A percentile compares a stretch with the other conserved stretches of the same genome.
These are phyloP conservation scores for Tetropium fuscum DNA, from an alignment of 2,888 invertebrate genomes.

Conservation along the genomic window DNA sequence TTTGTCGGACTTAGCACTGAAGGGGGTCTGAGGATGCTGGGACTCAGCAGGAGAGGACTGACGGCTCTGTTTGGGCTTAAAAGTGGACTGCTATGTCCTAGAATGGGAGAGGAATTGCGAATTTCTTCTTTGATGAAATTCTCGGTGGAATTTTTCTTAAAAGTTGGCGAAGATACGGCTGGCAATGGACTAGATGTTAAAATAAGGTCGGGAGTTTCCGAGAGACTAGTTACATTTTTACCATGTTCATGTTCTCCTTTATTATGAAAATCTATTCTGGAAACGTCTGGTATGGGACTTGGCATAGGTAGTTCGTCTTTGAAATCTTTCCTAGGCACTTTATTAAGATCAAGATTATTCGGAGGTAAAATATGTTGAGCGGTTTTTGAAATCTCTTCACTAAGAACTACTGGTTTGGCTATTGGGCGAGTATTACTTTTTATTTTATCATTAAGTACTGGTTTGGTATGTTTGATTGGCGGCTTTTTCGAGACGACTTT, in stretches of 20 bases:
- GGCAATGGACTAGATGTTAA: slow-evolving; percentile 60
- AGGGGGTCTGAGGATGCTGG: slow-evolving; percentile 23
- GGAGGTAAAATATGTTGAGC: slow-evolving; percentile 14
- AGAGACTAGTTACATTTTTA: slow-evolving; percentile 50
- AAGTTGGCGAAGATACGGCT: slow-evolving; percentile 45
- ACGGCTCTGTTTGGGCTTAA: slow-evolving; percentile 32
- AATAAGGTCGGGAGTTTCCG: slow-evolving; percentile 68
- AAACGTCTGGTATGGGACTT: slow-evolving; percentile 63
- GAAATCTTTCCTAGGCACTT: slow-evolving; percentile 35
- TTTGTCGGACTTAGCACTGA: too few species aligned
- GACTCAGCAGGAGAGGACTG: slow-evolving; percentile 43
- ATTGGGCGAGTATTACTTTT: slow-evolving; percentile 35
- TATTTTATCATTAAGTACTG: slow-evolving; percentile 60
- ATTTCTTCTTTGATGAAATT: slow-evolving; percentile 49
- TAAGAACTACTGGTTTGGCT: slow-evolving; percentile 43
- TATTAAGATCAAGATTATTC: slow-evolving; percentile 37
- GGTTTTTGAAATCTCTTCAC: slow-evolving; percentile 35
- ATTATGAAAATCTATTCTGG: slow-evolving; percentile 49
- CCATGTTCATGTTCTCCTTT: slow-evolving; percentile 39
- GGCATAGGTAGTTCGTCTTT: slow-evolving; percentile 46
- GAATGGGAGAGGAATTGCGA: slow-evolving; percentile 12
- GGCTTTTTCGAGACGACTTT: slow-evolving; percentile 59
- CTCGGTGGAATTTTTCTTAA: slow-evolving; percentile 44
- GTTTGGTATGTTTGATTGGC: slow-evolving; percentile 66
- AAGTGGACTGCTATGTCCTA: slow-evolving; percentile 27